Conservation (phyloP, 2,113 vertebrate species). For the Macrotis lagotis region DNA sequence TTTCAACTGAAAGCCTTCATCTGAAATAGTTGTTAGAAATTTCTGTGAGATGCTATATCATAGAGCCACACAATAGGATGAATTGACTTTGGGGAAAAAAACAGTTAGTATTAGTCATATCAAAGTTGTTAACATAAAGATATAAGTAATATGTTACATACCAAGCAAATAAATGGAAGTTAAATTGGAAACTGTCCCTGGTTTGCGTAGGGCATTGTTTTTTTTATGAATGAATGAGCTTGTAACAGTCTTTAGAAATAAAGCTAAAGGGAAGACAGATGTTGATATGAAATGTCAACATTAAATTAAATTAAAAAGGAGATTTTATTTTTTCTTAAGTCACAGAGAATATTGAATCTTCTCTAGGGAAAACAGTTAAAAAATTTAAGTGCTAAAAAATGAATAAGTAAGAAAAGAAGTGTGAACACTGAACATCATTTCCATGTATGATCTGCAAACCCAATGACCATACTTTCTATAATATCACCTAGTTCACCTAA, state of each 20-base stretch:
- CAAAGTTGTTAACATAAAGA: slow-evolving; percentile 16
- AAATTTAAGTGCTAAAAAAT: background rate
- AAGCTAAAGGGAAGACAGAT: slow-evolving; percentile 30
- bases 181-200: background rate
- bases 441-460: background rate
- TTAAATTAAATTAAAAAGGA: background rate
- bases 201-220: slow-evolving; percentile 28
- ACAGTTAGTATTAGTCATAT: slow-evolving; percentile 63
- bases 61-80: slow-evolving; percentile 47
- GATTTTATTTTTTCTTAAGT: slow-evolving; percentile 6
- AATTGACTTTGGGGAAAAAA: slow-evolving; percentile 57
- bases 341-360: slow-evolving; percentile 24
- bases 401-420: background rate
- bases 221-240: background rate
- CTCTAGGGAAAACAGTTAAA: background rate
- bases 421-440: background rate
- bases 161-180: slow-evolving; percentile 1
- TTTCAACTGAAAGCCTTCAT: slow-evolving; percentile 56
- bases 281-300: background rate
- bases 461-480: background rate
- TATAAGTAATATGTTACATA: slow-evolving; percentile 15
- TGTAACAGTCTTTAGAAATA: slow-evolving; percentile 18
- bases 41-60: slow-evolving; percentile 62
- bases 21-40: slow-evolving; percentile 67
- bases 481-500: background rate